Evolutionary conservation across 2,113 vertebrate genomes (phyloP).

Genomic region (Nothoprocta pentlandii): DNA sequence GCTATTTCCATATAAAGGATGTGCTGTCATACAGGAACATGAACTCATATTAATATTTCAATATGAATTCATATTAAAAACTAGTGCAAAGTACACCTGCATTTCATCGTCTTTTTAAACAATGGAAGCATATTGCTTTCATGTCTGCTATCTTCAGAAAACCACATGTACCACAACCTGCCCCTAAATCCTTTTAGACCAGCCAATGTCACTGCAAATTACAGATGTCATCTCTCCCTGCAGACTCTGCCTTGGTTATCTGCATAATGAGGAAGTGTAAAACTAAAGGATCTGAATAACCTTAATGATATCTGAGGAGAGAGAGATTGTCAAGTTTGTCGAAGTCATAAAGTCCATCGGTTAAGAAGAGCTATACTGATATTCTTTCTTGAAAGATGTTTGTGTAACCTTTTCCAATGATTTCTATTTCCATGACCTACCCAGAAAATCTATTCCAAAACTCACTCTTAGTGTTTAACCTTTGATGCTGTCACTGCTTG

Average conservation of each 20-base stretch:
- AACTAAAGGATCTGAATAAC: slow-evolving; percentile 10
- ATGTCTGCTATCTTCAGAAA: background rate
- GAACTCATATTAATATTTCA: background rate
- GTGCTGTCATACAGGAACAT: background rate
- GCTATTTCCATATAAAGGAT: background rate
- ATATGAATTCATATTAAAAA: background rate
- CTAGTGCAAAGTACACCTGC: background rate
- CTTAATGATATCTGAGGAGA: background rate
- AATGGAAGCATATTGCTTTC: background rate
- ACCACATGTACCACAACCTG: background rate
- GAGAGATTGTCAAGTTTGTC: slow-evolving; percentile 20
- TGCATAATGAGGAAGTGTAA: background rate
- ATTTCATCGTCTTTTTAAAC: background rate
- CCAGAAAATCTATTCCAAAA: slow-evolving; percentile 48
- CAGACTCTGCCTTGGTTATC: background rate
- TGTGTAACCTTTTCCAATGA: slow-evolving; percentile 47
- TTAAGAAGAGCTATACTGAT: background rate
- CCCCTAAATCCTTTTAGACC: background rate
- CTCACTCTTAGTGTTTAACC: slow-evolving; percentile 7
- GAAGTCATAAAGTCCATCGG: slow-evolving; percentile 8
- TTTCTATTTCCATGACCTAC: slow-evolving; percentile 34
- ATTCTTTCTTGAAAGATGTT: background rate
- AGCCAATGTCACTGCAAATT: background rate
- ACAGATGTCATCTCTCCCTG: background rate
- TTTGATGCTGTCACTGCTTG: slow-evolving; percentile 52